Evolutionary conservation across 2,888 invertebrate species (phyloP).

Genomic region (Chydorus sphaericus): DNA sequence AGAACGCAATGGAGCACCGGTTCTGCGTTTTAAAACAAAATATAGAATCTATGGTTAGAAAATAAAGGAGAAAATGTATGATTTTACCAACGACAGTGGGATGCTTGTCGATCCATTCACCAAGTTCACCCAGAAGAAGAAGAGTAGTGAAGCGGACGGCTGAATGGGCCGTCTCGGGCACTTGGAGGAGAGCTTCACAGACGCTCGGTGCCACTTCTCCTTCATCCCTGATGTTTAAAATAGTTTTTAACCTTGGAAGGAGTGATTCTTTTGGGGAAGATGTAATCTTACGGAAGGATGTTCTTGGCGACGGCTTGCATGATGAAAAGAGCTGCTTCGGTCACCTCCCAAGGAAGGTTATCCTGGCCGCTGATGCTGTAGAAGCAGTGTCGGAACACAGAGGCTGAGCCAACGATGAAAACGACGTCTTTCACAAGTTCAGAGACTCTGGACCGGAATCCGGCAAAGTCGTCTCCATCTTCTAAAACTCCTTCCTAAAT

Average conservation of each 20-base stretch:
- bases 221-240: constrained; percentile 50
- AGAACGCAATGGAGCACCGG: constrained; percentile 67
- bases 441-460: constrained; percentile 69
- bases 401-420: constrained; percentile 84
- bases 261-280: not conserved
- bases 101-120: constrained; percentile 89
- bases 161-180: constrained; percentile 65
- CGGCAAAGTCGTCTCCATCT: constrained; percentile 69
- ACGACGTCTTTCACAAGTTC: constrained; percentile 93
- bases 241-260: not conserved
- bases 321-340: constrained; percentile 83
- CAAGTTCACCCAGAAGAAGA: constrained; percentile 70
- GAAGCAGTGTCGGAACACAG: constrained; percentile 85
- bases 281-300: constrained; percentile 79
- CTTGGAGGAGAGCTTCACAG: constrained; percentile 71
- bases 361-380: constrained; percentile 48
- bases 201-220: constrained; percentile 86
- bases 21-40: constrained; percentile 33
- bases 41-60: constrained; percentile 6
- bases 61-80: not conserved
- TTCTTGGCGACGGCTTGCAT: constrained; percentile 93
- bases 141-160: constrained; percentile 82
- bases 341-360: constrained; percentile 73
- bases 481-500: constrained; percentile 57
- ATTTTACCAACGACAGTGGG: constrained; percentile 50